Evolutionary conservation across 2,797 vertebrate species (phyloP).

Genomic region (Buphagus erythrorhynchus): DNA sequence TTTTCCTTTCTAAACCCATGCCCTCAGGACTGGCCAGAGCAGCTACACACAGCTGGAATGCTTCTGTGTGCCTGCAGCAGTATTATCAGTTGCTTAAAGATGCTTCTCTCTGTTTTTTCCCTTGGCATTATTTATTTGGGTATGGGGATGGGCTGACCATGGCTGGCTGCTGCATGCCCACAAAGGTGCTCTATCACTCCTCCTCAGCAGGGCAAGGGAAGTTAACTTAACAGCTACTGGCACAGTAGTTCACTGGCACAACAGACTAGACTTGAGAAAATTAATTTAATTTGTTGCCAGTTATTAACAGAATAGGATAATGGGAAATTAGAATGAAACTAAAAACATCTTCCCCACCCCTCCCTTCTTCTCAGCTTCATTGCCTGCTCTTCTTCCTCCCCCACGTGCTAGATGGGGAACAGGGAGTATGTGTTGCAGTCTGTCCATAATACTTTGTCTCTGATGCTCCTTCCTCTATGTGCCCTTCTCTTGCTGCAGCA

Average conservation of each 20-base stretch:
- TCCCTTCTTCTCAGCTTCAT: not conserved
- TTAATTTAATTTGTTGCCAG: not conserved
- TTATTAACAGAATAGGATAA: not conserved
- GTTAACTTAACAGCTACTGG: not conserved
- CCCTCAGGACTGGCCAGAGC: not conserved
- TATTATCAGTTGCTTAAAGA: not conserved
- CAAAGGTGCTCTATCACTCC: not conserved
- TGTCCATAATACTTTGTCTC: not conserved
- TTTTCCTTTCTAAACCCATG: not conserved
- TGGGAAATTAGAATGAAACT: not conserved
- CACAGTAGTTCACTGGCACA: not conserved
- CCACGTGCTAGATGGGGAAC: rapidly evolving
- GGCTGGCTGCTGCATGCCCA: not conserved
- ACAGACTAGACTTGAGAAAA: not conserved
- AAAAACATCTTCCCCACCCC: not conserved
- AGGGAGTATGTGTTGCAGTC: not conserved
- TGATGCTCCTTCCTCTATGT: not conserved
- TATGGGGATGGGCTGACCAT: not conserved
- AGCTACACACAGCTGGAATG: not conserved
- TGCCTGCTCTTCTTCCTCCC: not conserved
- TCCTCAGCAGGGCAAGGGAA: not conserved
- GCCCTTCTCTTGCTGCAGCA: not conserved
- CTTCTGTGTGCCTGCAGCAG: not conserved
- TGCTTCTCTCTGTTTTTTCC: not conserved
- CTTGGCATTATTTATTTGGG: not conserved